Percentiles rank a stretch among this genome's conserved stretches.
phyloP scores from a whole-genome alignment of 2,797 vertebrate species.

The Diplodus sargus region DNA sequence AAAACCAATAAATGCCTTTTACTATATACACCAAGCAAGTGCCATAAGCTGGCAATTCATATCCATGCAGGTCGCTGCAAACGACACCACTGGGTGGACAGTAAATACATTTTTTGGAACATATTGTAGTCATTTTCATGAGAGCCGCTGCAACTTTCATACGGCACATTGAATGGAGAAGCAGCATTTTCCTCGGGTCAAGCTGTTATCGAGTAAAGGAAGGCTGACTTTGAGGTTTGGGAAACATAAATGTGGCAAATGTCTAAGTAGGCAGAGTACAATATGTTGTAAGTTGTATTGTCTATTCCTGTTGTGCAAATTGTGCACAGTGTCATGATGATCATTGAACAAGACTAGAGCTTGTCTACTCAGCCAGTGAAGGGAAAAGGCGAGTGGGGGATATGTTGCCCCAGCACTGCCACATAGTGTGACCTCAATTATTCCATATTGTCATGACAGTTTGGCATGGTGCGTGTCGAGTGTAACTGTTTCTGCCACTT shows the following conservation, averaged over 20 bases:
- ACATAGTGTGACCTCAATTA: slow-evolving; percentile 69
- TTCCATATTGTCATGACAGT: slow-evolving; percentile 65
- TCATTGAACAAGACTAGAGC: slow-evolving; percentile 53
- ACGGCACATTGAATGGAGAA: slow-evolving; percentile 2
- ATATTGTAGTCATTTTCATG: neutral
- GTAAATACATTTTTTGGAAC: neutral
- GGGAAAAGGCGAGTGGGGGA: slow-evolving; percentile 36
- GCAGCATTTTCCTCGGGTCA: neutral
- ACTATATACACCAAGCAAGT: neutral
- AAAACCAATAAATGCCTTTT: neutral
- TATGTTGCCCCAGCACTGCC: slow-evolving; percentile 49
- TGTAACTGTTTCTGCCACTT: slow-evolving; percentile 67
- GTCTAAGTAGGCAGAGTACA: neutral
- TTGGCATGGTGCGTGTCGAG: slow-evolving; percentile 58
- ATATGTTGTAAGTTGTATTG: neutral
- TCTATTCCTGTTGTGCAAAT: slow-evolving; percentile 9
- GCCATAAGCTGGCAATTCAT: neutral
- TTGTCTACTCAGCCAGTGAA: slow-evolving; percentile 44
- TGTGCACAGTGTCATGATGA: slow-evolving; percentile 32
- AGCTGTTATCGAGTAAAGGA: neutral
- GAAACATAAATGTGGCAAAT: neutral
- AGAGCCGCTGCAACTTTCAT: neutral
- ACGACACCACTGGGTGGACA: neutral
- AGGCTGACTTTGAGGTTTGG: neutral
- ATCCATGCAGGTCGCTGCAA: too few species aligned